Evolutionary conservation across 1,140 invertebrate genomes (phyloP).

Genomic region (Tetraneura akinire): DNA sequence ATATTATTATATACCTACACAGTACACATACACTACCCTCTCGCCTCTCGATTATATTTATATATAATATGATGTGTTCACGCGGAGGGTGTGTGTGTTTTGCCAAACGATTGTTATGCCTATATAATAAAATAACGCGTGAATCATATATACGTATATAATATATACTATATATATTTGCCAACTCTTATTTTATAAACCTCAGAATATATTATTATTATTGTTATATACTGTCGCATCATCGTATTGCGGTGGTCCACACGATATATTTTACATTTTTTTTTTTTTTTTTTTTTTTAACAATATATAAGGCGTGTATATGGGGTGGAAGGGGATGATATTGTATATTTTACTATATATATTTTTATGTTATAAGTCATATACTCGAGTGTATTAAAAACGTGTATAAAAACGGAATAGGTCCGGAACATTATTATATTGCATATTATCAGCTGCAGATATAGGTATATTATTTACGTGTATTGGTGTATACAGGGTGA

Average conservation of each 20-base stretch:
- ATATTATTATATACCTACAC: too few relatives aligned
- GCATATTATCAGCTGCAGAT: neutral
- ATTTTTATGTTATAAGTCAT: too few relatives aligned
- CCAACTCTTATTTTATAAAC: too few relatives aligned
- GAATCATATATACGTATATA: neutral
- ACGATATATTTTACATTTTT: too few relatives aligned
- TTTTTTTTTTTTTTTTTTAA: too few relatives aligned
- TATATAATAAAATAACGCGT: conserved; percentile 14
- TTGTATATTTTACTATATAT: conserved; percentile 19
- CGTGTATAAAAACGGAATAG: conserved; percentile 3
- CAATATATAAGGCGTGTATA: conserved; percentile 9
- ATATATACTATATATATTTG: neutral
- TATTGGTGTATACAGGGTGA: neutral
- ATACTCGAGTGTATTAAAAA: conserved; percentile 19
- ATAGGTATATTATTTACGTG: neutral
- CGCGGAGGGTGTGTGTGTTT: conserved; percentile 37
- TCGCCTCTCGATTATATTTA: too few relatives aligned
- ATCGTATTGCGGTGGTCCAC: conserved; percentile 12
- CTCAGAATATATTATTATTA: conserved; percentile 14
- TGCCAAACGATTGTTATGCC: conserved; percentile 32
- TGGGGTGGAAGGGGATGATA: neutral
- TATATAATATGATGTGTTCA: too few relatives aligned
- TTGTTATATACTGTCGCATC: conserved; percentile 31
- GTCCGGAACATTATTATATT: neutral
- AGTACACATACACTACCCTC: too few relatives aligned